Evolutionary conservation across 2,888 invertebrate genomes (phyloP), one percentile per base, ranked within the genome.

Genomic region (Cheiracanthium punctorium): DNA sequence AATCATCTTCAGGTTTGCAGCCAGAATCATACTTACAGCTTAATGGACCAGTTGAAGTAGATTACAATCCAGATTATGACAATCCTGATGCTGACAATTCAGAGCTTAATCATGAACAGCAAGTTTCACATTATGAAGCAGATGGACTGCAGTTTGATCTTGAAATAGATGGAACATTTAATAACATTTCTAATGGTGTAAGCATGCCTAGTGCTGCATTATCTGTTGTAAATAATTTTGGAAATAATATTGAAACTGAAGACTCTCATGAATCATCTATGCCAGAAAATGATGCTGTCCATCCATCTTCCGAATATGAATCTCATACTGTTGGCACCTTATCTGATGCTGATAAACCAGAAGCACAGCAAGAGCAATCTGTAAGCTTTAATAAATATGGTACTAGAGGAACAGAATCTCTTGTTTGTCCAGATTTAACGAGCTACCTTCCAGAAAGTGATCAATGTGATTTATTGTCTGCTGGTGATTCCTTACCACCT

Each of bases 31-130:
- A 89, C 80, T 87, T 89, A 77, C 90, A 90, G 82, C 89, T 90
- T 43, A 93, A 93, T 91, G 93, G 93, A 14, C 93, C 93, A 75
- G 92, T 93, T 69, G 93, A 93, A 91, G 93, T 93, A 52, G 93
- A 93, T 28, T 93, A 92, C 89, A 91, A 91, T 76, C 92, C 93
- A 30, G 93, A 93, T 89, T 92, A 92, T 90, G 93, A 93, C 86
- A 91, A 92, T 80, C 92, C 90, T 89, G 91, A 91, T 85, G 90
- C 92, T 90, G 90, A 82, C 71, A 43, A 48, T 67, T 81, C 81
- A 77, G 76, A 74, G 71, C 72, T 75, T 80, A 80, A 70, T 79
- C 73, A 74, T 48, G 75, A 69, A 71, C 85, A 80, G 33, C 64
- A 74, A 28, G 48, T 65, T 30, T 71, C 30, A 20, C 48, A 64